Conservation (phyloP, 2,113 vertebrate genomes). For the Nothobranchius kuhntae region DNA sequence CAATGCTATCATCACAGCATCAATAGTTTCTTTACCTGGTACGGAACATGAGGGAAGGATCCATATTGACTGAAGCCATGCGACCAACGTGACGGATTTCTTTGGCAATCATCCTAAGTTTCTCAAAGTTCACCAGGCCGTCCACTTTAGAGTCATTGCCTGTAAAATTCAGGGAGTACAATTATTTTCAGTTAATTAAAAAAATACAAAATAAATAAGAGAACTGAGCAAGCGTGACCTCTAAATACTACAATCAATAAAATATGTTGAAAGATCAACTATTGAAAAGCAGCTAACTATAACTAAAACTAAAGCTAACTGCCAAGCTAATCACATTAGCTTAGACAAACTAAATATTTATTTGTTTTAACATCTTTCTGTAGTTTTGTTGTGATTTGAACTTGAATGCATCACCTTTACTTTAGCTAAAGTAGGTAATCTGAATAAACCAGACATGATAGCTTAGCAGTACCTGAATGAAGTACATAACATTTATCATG, state of each 20-base stretch:
- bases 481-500: not conserved
- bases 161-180: constrained; percentile 44
- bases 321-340: not conserved
- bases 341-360: not conserved
- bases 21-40: constrained; percentile 81
- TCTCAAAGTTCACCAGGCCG: constrained; percentile 97
- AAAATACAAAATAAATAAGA: not conserved
- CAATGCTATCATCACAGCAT: not conserved
- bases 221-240: not conserved
- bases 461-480: not conserved
- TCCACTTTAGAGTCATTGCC: constrained; percentile 99
- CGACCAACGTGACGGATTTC: constrained; percentile 97
- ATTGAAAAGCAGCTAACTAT: not conserved
- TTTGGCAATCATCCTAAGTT: constrained; percentile 98
- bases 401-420: no score
- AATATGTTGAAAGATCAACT: not conserved
- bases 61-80: constrained; percentile 98
- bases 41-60: constrained; percentile 97
- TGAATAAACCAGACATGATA: not conserved
- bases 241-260: not conserved
- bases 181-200: not conserved
- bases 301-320: not conserved
- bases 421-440: not conserved
- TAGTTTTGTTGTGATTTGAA: no score
- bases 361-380: no score